Evolutionary conservation across 64 coral and sea anemone genomes (phyloP).

Genomic region (Montipora sp.): DNA sequence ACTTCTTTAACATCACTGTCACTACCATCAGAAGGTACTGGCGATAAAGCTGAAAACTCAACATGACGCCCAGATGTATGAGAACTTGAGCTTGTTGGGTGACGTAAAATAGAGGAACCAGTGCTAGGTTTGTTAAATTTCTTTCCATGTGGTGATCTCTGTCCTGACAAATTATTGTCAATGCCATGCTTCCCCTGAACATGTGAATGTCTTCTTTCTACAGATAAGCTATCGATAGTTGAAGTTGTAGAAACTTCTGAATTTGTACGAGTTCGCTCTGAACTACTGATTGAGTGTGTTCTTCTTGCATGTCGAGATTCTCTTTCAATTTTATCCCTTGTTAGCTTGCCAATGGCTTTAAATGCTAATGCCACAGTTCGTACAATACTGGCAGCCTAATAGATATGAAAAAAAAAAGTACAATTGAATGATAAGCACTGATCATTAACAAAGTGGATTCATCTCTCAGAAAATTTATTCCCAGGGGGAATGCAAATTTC

Average conservation of each 20-base stretch:
- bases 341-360: slow-evolving; percentile 86
- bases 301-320: slow-evolving; percentile 66
- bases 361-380: slow-evolving; percentile 90
- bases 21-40: slow-evolving; percentile 89
- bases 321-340: slow-evolving; percentile 78
- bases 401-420: neutral
- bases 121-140: slow-evolving; percentile 72
- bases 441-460: too few species aligned
- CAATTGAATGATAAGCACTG: too few species aligned
- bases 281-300: slow-evolving; percentile 77
- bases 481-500: too few species aligned
- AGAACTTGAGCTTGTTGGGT: slow-evolving; percentile 54
- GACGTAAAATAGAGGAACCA: slow-evolving; percentile 84
- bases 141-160: slow-evolving; percentile 76
- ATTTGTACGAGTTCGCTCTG: slow-evolving; percentile 85
- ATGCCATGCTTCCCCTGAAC: slow-evolving; percentile 65
- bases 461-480: too few species aligned
- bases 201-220: slow-evolving; percentile 58
- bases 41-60: slow-evolving; percentile 89
- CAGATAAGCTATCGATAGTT: slow-evolving; percentile 75
- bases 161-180: slow-evolving; percentile 42
- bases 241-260: slow-evolving; percentile 83
- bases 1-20: slow-evolving; percentile 65
- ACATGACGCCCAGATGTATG: slow-evolving; percentile 87
- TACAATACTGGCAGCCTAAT: slow-evolving; percentile 89